phyloP scores from a whole-genome alignment of 2,113 vertebrate genomes.

The Lutjanus erythropterus region DNA sequence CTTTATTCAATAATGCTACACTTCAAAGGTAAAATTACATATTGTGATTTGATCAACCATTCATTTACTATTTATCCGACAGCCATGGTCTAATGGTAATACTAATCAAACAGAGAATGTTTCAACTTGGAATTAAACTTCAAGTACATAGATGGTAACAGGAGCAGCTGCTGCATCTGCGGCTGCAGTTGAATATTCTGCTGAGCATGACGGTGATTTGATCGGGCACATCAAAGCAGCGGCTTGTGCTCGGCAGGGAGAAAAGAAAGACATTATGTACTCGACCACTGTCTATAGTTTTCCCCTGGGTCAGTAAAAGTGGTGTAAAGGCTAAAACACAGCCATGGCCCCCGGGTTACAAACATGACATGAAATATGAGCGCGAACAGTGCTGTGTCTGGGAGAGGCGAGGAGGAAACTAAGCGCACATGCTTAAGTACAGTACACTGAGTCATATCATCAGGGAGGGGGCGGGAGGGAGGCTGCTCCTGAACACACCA shows the following conservation, averaged over 20 bases:
- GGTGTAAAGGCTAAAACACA: constrained; percentile 63
- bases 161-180: constrained; percentile 61
- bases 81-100: background rate
- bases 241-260: constrained; percentile 22
- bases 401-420: constrained; percentile 21
- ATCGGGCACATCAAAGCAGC: constrained; percentile 72
- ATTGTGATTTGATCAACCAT: background rate
- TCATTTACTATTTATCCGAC: background rate
- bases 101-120: constrained; percentile 23
- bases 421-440: constrained; percentile 53
- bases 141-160: constrained; percentile 37
- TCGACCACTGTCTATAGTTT: constrained; percentile 48
- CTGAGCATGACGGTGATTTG: constrained; percentile 63
- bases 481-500: constrained; percentile 49
- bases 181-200: constrained; percentile 41
- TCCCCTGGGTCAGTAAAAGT: constrained; percentile 56
- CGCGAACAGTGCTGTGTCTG: constrained; percentile 13
- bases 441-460: constrained; percentile 45
- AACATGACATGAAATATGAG: constrained; percentile 72
- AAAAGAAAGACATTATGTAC: constrained; percentile 49
- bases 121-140: constrained; percentile 24
- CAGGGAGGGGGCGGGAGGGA: constrained; percentile 10
- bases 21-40: background rate
- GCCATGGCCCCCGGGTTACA: constrained; percentile 58
- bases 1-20: background rate